phyloP scores from a whole-genome alignment of 2,797 vertebrate genomes.

The Steatocranus sp. region DNA sequence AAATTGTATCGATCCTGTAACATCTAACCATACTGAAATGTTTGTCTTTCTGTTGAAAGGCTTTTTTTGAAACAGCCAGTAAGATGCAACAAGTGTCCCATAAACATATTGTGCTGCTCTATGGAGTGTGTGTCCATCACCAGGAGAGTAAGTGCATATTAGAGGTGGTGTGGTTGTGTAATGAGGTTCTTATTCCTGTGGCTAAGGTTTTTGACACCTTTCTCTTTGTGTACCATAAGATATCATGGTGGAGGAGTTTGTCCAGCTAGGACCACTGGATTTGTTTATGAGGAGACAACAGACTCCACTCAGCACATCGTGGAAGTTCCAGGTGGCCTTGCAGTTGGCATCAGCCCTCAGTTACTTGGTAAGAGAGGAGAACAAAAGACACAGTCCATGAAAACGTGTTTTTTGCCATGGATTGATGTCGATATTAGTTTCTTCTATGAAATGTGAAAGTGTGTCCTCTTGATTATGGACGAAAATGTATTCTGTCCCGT shows the following conservation, averaged over 20 bases:
- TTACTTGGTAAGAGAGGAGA: slow-evolving; percentile 85
- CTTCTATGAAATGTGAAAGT: not conserved
- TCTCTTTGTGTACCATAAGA: slow-evolving; percentile 72
- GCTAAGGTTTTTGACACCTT: not conserved
- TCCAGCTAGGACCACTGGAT: slow-evolving; percentile 90
- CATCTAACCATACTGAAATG: not conserved
- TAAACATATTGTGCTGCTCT: slow-evolving; percentile 93
- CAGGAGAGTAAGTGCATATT: slow-evolving; percentile 88
- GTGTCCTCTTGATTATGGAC: not conserved
- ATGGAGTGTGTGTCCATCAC: slow-evolving; percentile 91
- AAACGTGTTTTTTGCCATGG: not conserved
- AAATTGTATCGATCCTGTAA: not conserved
- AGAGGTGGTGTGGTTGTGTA: not conserved
- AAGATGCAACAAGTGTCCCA: slow-evolving; percentile 98
- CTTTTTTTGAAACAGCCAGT: slow-evolving; percentile 96
- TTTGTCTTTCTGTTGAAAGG: slow-evolving; percentile 67
- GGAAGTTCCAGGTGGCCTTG: slow-evolving; percentile 98
- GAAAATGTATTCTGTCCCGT: not conserved
- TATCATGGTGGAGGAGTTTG: slow-evolving; percentile 97
- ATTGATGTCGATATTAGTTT: not conserved
- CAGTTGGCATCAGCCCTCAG: slow-evolving; percentile 95
- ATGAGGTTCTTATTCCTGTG: not conserved
- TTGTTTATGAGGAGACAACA: slow-evolving; percentile 89
- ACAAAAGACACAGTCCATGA: not conserved
- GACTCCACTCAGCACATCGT: slow-evolving; percentile 82